Percentiles rank a stretch among this genome's conserved stretches.
Evolutionary conservation across 2,113 vertebrate genomes (phyloP).

Genomic region (Gila orcuttii): DNA sequence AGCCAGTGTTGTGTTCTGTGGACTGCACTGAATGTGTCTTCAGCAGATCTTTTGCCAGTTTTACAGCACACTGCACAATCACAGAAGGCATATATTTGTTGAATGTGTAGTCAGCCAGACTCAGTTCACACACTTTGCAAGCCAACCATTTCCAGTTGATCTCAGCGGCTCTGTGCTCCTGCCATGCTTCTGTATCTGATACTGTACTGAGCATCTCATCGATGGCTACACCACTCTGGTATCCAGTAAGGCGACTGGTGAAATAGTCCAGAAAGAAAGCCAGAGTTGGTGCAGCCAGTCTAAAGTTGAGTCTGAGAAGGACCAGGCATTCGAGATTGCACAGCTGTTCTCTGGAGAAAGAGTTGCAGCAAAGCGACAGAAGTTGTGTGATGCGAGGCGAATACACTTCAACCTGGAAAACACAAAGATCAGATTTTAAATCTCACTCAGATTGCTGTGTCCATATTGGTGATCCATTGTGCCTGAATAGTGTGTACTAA

Average conservation of each 20-base stretch:
- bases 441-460: background rate
- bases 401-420: constrained; percentile 86
- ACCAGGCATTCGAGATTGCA: constrained; percentile 91
- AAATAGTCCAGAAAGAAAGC: constrained; percentile 91
- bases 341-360: constrained; percentile 88
- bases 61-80: constrained; percentile 82
- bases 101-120: constrained; percentile 91
- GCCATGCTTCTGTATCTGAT: background rate
- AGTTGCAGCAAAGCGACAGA: constrained; percentile 84
- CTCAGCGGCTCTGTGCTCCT: background rate
- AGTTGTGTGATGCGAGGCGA: constrained; percentile 86
- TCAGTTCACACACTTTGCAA: constrained; percentile 82
- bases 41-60: constrained; percentile 78
- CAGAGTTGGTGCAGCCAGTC: constrained; percentile 84
- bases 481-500: background rate
- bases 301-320: constrained; percentile 84
- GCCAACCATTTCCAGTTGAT: constrained; percentile 73
- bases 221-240: constrained; percentile 12
- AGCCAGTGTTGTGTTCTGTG: background rate
- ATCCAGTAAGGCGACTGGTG: constrained; percentile 62
- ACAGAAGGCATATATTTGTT: constrained; percentile 84
- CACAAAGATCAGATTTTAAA: background rate
- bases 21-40: background rate
- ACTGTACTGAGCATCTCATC: background rate
- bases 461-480: background rate